Base-by-base conservation (phyloP, 2,888 invertebrate genomes). In the Lepetodrilus schrolli region DNA sequence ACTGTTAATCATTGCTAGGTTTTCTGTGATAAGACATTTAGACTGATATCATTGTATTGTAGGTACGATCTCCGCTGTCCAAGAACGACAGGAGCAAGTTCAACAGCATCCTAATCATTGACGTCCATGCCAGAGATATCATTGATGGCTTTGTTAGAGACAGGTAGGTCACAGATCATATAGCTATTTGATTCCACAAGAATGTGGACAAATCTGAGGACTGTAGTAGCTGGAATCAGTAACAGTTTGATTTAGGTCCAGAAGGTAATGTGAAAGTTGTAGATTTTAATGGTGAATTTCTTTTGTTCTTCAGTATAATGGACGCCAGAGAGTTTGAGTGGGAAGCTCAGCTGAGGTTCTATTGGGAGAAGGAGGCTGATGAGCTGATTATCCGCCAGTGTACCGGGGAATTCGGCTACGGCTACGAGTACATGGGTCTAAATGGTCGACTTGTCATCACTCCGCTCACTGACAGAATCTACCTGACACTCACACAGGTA, bases 401-500 rank as follows among this genome's bases (percentile, higher is more conserved):
- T 88, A 78, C 91, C 86, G 95, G 96, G 49, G 91, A 93, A 23
- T 97, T 97, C 88, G 95, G 96, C 77, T 97, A 96, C 86, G 97
- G 97, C 3, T 97, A 97, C 89, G 97, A 97, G 89, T 97, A 97
- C 90, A 96, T 97, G 96, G 97, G 97, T 0, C 91, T 97, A 8
- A 96, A 96, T 89, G 96, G 96, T 0, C 93, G 97, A 48, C 92
- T 97, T 73, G 97, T 97, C 7, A 95, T 97, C 76, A 97, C 97
- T 0, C 97, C 97, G 0, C 91, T 97, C 2, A 97, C 97, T 0
- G 97, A 97, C 90, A 93, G 97, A 75, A 96, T 97, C 84, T 97
- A 97, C 90, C 92, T 97, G 75, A 97, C 97, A 0, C 95, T 97
- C 73, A 97, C 97, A 0, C 97, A 97, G 91, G 88, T 89, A 79